Percentiles rank a stretch among this genome's conserved stretches.
Conservation (phyloP, 53 echinoderm and acorn worm genomes). For the Glandiceps talaboti region DNA sequence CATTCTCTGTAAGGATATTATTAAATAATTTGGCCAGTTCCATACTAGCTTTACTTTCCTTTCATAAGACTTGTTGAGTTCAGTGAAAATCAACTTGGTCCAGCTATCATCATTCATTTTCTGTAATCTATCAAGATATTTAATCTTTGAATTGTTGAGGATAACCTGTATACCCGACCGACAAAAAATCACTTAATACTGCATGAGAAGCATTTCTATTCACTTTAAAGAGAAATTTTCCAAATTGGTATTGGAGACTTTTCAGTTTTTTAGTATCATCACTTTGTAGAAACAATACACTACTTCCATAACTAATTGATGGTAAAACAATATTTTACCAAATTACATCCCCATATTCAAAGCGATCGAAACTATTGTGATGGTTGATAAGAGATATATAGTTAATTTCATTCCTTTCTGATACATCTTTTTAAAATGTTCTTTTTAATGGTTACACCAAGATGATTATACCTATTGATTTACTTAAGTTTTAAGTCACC, state of each 20-base stretch:
- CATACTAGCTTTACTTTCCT: background rate
- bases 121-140: background rate
- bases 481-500: background rate
- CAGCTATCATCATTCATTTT: background rate
- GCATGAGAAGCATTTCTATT: background rate
- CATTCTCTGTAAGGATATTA: background rate
- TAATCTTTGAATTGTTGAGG: background rate
- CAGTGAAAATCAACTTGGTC: background rate
- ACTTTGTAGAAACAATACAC: constrained; percentile 7
- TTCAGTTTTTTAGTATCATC: background rate
- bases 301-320: constrained; percentile 14
- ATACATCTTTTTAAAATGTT: constrained; percentile 3
- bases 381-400: background rate
- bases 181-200: background rate
- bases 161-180: background rate
- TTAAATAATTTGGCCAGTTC: background rate
- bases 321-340: constrained; percentile 16
- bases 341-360: constrained; percentile 10
- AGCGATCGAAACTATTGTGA: constrained; percentile 1
- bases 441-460: background rate
- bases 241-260: background rate
- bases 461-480: background rate
- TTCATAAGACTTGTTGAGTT: background rate
- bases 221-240: background rate
- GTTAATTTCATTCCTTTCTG: constrained; percentile 12